These are phyloP conservation scores for Entelurus aequoreus DNA, from an alignment of 2,113 vertebrate species.

Conservation along the genomic window DNA sequence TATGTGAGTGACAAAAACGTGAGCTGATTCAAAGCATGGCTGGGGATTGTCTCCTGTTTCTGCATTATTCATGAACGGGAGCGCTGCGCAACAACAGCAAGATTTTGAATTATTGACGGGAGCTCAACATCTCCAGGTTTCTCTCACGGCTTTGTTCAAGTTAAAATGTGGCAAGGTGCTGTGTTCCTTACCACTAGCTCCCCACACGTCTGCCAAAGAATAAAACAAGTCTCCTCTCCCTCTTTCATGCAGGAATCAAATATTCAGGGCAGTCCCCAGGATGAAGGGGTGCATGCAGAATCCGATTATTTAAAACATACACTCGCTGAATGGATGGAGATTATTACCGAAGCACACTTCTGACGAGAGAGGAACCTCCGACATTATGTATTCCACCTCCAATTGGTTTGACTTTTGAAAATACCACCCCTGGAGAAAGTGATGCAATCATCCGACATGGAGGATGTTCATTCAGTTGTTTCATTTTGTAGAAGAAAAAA, in stretches of 20 bases:
- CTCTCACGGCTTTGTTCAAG: constrained; percentile 26
- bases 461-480: no score
- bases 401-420: no score
- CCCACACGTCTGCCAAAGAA: not conserved
- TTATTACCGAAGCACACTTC: no score
- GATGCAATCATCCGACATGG: no score
- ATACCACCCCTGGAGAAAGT: no score
- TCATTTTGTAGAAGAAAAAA: no score
- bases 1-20: not conserved
- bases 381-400: no score
- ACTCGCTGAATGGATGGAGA: no score
- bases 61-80: constrained; percentile 46
- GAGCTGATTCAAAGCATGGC: constrained; percentile 22
- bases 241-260: constrained; percentile 6
- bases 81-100: constrained; percentile 18
- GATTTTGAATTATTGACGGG: constrained; percentile 45
- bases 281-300: not conserved
- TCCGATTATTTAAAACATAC: not conserved
- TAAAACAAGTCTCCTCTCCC: not conserved
- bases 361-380: no score
- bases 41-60: constrained; percentile 14
- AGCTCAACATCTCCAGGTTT: constrained; percentile 22
- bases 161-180: constrained; percentile 25
- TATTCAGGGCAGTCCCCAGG: not conserved
- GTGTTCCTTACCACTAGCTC: constrained; percentile 11